A percentile compares a stretch with the other conserved stretches of the same genome.
These are phyloP conservation scores for Zeugodacus cucurbitae DNA, from an alignment of 1,140 invertebrate genomes.

Conservation along the genomic window DNA sequence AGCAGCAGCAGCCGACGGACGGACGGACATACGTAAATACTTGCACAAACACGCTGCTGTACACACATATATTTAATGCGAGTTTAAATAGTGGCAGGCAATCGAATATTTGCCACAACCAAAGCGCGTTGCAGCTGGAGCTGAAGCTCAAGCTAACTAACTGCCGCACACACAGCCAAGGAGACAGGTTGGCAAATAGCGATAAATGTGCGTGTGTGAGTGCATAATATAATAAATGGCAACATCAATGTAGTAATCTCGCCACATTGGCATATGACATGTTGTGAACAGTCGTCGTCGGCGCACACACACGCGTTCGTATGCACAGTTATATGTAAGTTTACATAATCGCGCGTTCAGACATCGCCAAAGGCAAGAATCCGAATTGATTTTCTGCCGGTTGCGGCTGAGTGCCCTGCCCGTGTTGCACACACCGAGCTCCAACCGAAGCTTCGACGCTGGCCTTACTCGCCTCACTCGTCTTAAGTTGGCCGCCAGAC, in stretches of 20 bases:
- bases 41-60: neutral
- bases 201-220: neutral
- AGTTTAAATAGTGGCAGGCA: neutral
- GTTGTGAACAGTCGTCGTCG: neutral
- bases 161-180: neutral
- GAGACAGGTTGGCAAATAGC: neutral
- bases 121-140: neutral
- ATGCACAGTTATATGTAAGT: neutral
- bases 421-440: neutral
- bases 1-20: too few relatives aligned
- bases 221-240: neutral
- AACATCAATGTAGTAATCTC: neutral
- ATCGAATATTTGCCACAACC: neutral
- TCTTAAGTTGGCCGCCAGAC: neutral
- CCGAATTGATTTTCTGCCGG: slow-evolving; percentile 16
- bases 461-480: neutral
- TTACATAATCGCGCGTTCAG: neutral
- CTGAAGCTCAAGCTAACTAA: neutral
- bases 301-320: neutral
- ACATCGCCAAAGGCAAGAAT: neutral
- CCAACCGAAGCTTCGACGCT: too few relatives aligned
- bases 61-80: neutral
- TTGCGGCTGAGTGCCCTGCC: neutral
- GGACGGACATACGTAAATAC: neutral
- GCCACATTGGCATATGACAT: slow-evolving; percentile 27